Conservation (phyloP, 2,113 vertebrate species). For the Corythaeola cristata region DNA sequence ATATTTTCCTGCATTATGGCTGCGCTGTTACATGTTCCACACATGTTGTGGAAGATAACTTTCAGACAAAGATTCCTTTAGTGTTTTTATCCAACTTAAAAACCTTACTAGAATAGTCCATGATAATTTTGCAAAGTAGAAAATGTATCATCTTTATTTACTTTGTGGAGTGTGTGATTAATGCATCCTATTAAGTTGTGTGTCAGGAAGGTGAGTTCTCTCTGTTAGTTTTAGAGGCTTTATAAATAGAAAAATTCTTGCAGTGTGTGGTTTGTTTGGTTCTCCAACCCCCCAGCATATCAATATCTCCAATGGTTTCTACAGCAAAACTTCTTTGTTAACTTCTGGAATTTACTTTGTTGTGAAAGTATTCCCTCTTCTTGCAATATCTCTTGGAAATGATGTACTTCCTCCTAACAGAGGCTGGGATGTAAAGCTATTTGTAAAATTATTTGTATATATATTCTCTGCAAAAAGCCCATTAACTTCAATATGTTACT, state of each 20-base stretch:
- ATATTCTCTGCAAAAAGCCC: background rate
- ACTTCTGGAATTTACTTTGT: background rate
- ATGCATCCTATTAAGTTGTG: background rate
- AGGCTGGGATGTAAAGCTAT: background rate
- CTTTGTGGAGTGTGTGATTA: background rate
- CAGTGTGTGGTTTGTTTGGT: background rate
- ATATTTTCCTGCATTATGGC: background rate
- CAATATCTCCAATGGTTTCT: background rate
- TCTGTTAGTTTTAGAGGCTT: background rate
- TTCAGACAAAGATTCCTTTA: background rate
- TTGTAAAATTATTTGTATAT: background rate
- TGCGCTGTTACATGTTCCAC: background rate
- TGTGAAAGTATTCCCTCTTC: background rate
- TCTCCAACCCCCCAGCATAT: background rate
- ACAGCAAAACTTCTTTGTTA: background rate
- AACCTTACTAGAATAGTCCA: background rate
- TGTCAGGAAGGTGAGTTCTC: background rate
- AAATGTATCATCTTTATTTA: background rate
- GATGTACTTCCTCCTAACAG: background rate
- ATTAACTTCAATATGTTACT: background rate
- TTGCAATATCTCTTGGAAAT: background rate
- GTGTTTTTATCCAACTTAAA: background rate
- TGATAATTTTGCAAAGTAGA: background rate
- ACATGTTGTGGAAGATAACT: background rate
- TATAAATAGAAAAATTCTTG: background rate